phyloP scores from a whole-genome alignment of 2,797 vertebrate genomes.

The Bryconaethiops microstoma region DNA sequence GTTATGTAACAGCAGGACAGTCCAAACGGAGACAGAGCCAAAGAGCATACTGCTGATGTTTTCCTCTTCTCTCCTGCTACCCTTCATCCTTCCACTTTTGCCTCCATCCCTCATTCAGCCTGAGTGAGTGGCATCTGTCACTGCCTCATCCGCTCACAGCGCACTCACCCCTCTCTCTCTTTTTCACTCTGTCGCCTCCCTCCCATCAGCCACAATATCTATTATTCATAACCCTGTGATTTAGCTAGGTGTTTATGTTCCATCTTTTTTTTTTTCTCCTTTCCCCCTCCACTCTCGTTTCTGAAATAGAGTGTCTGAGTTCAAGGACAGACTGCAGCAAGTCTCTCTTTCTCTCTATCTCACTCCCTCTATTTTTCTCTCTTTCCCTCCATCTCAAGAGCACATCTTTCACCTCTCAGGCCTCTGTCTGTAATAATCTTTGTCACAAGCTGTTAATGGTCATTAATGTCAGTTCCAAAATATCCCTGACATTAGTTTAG shows the following conservation, averaged over 20 bases:
- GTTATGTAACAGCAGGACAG: conserved; percentile 17
- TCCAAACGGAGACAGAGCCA: not conserved
- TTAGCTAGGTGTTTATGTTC: conserved; percentile 66
- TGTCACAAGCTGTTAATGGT: conserved; percentile 4
- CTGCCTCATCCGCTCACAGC: conserved; percentile 19
- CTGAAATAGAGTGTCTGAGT: conserved; percentile 29
- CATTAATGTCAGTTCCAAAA: conserved; percentile 4
- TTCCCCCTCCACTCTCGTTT: too few species aligned
- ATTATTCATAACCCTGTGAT: conserved; percentile 77
- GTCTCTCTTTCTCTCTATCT: not conserved
- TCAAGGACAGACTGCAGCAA: conserved; percentile 29
- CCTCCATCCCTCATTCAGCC: conserved; percentile 44
- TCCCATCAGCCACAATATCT: conserved; percentile 62
- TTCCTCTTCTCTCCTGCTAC: conserved; percentile 8
- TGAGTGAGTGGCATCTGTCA: conserved; percentile 46
- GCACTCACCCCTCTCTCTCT: conserved; percentile 28
- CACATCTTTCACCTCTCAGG: not conserved
- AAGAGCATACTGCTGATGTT: conserved; percentile 4
- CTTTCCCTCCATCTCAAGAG: conserved; percentile 2
- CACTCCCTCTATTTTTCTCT: not conserved
- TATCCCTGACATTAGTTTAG: not conserved
- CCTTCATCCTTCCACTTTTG: conserved; percentile 43
- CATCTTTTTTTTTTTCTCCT: conserved; percentile 31
- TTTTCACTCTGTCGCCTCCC: conserved; percentile 12
- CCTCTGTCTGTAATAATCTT: conserved; percentile 7